Base-by-base conservation (phyloP, 35 echinoderm and acorn worm species). In the Heliocidaris tuberculata region DNA sequence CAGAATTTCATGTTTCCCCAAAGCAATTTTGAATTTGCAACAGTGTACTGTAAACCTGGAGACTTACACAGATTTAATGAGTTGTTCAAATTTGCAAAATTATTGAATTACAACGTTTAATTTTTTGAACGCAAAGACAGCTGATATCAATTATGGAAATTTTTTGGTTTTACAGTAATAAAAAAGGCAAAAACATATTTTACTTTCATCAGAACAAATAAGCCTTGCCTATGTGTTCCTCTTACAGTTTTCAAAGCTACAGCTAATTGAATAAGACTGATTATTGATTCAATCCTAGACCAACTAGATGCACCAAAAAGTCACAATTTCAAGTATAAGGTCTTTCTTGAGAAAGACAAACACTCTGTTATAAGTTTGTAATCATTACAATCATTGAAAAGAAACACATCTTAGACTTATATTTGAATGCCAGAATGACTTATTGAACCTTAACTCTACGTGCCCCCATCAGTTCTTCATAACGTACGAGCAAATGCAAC, bases 401-500 rank as follows among this genome's bases (percentile, higher is more conserved):
- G 35, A 42, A 42, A 42, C 35, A 42, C 10, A 11, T 31, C 59
- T 30, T 5, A 59, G 56, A 88, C 9, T 90, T 65, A 35, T 19
- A 60, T 95, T 93, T 31, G 21, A 60, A 31, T 85, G 5, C 5
- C 32, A 54, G 31, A 27, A 30, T 49, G 4, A 16, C 31, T 95
- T 35, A 70, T 31, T 32, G 9, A 50, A 92, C 49, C 35, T 93
- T 35, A 11, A 94, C 93, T 30, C 65, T 85, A 50, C 10, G 9
- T 61, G 71, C 88, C 59, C 27, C 65, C 94, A 86, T 78, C 95
- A 99, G 98, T 97, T 99, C 86, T 99, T 97, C 94, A 93, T 99
- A 2, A 93, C 95, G 5, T 97, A 96, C 48, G 96, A 99, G 92
- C 98, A 97, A 88, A 49, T 98, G 94, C 97, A 97, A 93, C 96